Conservation (phyloP, 1,140 invertebrate species). For the Drosophila parvula region DNA sequence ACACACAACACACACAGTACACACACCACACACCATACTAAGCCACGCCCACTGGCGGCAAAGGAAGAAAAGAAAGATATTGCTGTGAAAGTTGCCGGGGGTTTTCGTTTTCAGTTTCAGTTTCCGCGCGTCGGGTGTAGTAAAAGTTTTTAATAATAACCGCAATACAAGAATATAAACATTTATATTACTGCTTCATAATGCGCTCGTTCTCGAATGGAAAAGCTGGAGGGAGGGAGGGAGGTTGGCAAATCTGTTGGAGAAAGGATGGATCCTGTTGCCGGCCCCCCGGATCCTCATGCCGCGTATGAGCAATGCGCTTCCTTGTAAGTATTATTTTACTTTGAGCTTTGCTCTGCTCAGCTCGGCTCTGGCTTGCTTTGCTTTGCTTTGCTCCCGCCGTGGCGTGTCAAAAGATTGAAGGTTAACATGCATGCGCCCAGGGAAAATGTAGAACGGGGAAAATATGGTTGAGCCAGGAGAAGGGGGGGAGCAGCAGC, state of each 20-base stretch:
- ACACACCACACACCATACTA: neutral
- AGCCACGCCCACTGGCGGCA: neutral
- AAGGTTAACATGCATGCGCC: conserved; percentile 61
- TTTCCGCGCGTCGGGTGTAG: conserved; percentile 53
- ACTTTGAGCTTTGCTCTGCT: conserved; percentile 58
- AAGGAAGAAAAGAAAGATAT: conserved; percentile 59
- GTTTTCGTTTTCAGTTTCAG: conserved; percentile 42
- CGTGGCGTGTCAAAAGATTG: conserved; percentile 69
- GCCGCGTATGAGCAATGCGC: conserved; percentile 66
- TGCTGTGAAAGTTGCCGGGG: conserved; percentile 66
- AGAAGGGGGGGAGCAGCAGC: neutral
- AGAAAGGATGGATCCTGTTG: conserved; percentile 24
- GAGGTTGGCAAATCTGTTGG: conserved; percentile 1
- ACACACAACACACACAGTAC: conserved; percentile 29
- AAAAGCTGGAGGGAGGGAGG: neutral
- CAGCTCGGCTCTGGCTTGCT: neutral
- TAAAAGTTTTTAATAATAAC: conserved; percentile 83
- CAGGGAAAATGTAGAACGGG: conserved; percentile 1
- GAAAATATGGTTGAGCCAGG: neutral
- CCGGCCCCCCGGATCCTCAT: conserved; percentile 25
- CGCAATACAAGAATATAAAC: conserved; percentile 83
- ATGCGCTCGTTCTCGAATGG: conserved; percentile 45
- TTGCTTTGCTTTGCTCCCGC: conserved; percentile 11
- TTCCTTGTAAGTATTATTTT: conserved; percentile 57
- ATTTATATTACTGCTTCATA: conserved; percentile 82